A percentile compares a stretch with the other conserved stretches of the same genome.
Conservation (phyloP, 1,140 invertebrate species). For the Magallana ariakensis region DNA sequence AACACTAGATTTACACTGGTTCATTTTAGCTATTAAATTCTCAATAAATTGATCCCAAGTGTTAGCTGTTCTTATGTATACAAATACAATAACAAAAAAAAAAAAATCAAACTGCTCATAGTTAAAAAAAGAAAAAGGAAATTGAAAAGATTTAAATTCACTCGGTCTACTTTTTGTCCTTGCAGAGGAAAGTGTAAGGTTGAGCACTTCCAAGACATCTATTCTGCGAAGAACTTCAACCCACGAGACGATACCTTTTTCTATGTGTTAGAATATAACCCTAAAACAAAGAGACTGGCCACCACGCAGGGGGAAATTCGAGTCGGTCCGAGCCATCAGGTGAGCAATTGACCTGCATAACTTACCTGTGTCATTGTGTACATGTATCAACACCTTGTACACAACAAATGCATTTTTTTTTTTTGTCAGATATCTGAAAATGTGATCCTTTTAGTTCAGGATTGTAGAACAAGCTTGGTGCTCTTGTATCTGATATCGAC, state of each 20-base stretch:
- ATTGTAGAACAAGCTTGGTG: too few species aligned
- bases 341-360: conserved; percentile 74
- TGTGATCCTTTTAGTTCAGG: too few species aligned
- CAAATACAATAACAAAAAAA: background rate
- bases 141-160: conserved; percentile 5
- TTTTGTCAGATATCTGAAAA: too few species aligned
- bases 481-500: too few species aligned
- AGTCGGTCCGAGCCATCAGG: conserved; percentile 96
- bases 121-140: background rate
- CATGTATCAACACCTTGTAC: too few species aligned
- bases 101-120: background rate
- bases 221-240: conserved; percentile 77
- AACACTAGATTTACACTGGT: conserved; percentile 18
- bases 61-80: background rate
- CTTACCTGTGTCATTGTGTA: too few species aligned
- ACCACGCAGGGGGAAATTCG: conserved; percentile 96
- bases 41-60: background rate
- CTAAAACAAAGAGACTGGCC: conserved; percentile 85
- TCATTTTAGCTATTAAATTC: conserved; percentile 25
- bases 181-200: conserved; percentile 82
- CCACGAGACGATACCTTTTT: conserved; percentile 80
- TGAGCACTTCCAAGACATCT: conserved; percentile 81
- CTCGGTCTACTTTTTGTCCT: conserved; percentile 30
- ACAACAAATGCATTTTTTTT: too few species aligned
- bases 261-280: conserved; percentile 83